These are phyloP conservation scores for Microtus ochrogaster DNA, from an alignment of 2,113 vertebrate species.

Conservation along the genomic window DNA sequence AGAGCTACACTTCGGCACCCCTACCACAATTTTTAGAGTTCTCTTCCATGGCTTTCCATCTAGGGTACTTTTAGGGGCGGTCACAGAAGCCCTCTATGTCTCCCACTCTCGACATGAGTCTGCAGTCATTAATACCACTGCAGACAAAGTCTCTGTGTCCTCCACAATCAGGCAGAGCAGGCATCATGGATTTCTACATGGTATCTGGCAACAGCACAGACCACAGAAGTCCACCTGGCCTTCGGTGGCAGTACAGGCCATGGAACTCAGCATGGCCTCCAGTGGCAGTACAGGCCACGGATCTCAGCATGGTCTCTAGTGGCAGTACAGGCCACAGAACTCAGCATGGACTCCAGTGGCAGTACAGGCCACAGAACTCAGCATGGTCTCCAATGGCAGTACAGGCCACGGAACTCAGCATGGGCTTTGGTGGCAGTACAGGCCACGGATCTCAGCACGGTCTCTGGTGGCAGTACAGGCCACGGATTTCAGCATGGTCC, in stretches of 20 bases:
- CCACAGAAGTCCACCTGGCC: not conserved
- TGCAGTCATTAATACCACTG: not conserved
- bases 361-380: not conserved
- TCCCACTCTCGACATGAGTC: not conserved
- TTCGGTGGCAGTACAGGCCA: not conserved
- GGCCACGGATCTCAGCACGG: not conserved
- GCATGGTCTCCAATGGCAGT: too few relatives aligned
- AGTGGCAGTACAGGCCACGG: too few relatives aligned
- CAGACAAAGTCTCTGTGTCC: not conserved
- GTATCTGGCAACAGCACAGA: not conserved
- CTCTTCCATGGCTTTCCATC: not conserved
- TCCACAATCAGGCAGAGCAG: not conserved
- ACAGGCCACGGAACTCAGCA: too few relatives aligned
- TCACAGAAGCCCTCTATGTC: not conserved
- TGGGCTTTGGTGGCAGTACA: too few relatives aligned
- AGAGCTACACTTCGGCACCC: not conserved
- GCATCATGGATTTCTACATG: not conserved
- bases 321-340: not conserved
- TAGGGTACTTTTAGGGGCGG: too few relatives aligned
- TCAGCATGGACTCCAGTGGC: not conserved
- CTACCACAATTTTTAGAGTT: not conserved
- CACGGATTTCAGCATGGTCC: not conserved
- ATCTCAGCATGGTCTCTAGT: too few relatives aligned
- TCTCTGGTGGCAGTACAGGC: not conserved
- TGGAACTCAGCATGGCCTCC: not conserved